These are phyloP conservation scores for Antechinus stuartii DNA, from an alignment of 2,113 vertebrate species.

Conservation along the genomic window DNA sequence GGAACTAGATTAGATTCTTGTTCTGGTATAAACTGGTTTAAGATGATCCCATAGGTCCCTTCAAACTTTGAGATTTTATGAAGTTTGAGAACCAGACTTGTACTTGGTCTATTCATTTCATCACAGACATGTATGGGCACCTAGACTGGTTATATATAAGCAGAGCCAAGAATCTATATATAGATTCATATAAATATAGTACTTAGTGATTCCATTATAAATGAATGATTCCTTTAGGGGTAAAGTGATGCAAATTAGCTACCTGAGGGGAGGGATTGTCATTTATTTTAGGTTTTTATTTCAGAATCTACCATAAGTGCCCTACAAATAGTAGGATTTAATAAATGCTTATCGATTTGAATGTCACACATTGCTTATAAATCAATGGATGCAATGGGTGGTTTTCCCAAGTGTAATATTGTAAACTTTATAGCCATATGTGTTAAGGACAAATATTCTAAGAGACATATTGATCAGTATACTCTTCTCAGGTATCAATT, in stretches of 20 bases:
- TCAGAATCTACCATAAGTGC: background rate
- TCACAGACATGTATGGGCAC: background rate
- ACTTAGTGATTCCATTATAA: background rate
- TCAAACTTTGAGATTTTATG: background rate
- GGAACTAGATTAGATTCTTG: background rate
- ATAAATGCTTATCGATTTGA: background rate
- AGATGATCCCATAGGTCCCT: background rate
- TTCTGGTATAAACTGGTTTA: background rate
- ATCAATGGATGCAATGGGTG: background rate
- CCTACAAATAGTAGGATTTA: background rate
- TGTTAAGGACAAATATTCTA: background rate
- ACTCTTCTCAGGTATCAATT: background rate
- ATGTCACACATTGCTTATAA: background rate
- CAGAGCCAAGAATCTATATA: background rate
- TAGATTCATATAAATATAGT: background rate
- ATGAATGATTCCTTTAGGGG: background rate
- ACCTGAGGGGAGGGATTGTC: background rate
- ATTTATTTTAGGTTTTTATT: background rate
- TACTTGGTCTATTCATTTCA: slow-evolving; percentile 6
- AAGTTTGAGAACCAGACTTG: slow-evolving; percentile 9
- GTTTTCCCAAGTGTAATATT: background rate
- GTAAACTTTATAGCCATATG: background rate
- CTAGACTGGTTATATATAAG: slow-evolving; percentile 11
- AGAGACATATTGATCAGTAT: background rate
- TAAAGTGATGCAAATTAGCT: background rate